Evolutionary conservation across 2,888 invertebrate genomes (phyloP).

Genomic region (Chrysomela aeneicollis): DNA sequence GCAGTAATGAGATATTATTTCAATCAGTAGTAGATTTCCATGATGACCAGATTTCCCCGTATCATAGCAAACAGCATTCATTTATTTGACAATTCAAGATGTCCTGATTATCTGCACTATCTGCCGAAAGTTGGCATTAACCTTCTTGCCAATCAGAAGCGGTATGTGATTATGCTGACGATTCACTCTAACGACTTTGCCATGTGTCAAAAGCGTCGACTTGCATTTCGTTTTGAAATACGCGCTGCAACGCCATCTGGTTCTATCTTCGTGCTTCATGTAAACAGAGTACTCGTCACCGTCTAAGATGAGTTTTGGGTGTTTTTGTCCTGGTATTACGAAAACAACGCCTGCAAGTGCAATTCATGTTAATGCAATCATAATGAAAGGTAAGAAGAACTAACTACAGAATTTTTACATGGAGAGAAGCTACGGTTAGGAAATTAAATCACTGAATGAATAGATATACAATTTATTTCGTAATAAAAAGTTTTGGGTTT

Average conservation of each 20-base stretch:
- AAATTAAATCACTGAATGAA: not conserved
- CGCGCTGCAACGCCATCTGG: conserved; percentile 48
- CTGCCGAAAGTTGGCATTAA: conserved; percentile 22
- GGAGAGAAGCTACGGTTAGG: not conserved
- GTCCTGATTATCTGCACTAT: conserved; percentile 21
- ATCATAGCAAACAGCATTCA: not conserved
- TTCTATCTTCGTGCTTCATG: conserved; percentile 38
- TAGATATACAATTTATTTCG: not conserved
- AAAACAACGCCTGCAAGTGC: conserved; percentile 40
- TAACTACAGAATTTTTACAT: not conserved
- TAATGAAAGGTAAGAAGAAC: not conserved
- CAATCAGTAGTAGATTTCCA: not conserved
- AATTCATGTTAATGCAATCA: conserved; percentile 2
- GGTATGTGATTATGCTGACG: conserved; percentile 44
- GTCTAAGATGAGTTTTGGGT: conserved; percentile 46
- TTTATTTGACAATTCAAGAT: not conserved
- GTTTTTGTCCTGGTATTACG: conserved; percentile 38
- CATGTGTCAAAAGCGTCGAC: conserved; percentile 44
- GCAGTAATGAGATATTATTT: too few species aligned
- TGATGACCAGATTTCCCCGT: not conserved
- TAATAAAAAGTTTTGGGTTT: too few species aligned
- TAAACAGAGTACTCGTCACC: conserved; percentile 45
- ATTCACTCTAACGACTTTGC: conserved; percentile 41
- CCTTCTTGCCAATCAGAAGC: conserved; percentile 18
- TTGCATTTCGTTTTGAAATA: conserved; percentile 46